phyloP scores from a whole-genome alignment of 1,140 invertebrate species.

The Zaprionus vittiger region DNA sequence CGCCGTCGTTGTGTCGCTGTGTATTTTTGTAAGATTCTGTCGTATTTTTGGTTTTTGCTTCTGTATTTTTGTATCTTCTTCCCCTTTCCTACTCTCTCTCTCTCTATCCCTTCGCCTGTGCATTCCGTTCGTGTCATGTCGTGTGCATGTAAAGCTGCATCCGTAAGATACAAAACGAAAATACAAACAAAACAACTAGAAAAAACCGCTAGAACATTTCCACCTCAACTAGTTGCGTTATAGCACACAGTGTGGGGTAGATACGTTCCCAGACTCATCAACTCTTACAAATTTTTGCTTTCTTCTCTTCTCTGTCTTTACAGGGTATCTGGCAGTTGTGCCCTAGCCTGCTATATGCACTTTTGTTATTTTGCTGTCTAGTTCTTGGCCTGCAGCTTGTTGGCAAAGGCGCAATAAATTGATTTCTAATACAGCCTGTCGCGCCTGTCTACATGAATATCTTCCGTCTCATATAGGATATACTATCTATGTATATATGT shows the following conservation, averaged over 20 bases:
- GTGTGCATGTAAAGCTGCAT: slow-evolving; percentile 43
- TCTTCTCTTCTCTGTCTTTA: neutral
- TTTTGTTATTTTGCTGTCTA: slow-evolving; percentile 26
- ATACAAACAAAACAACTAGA: slow-evolving; percentile 2
- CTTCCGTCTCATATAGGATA: slow-evolving; percentile 26
- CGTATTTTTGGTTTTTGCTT: slow-evolving; percentile 36
- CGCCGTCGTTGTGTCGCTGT: slow-evolving; percentile 22
- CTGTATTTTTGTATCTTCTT: slow-evolving; percentile 41
- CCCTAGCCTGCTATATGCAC: slow-evolving; percentile 10
- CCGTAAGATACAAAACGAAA: slow-evolving; percentile 27
- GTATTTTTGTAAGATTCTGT: slow-evolving; percentile 22
- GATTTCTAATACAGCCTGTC: slow-evolving; percentile 73
- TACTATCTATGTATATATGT: slow-evolving; percentile 4
- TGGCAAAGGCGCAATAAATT: slow-evolving; percentile 77
- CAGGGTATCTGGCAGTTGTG: slow-evolving; percentile 6
- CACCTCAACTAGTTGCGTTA: neutral
- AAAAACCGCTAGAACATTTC: neutral
- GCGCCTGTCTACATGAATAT: slow-evolving; percentile 47
- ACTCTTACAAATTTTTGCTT: neutral
- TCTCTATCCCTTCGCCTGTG: slow-evolving; percentile 21
- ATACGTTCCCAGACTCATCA: neutral
- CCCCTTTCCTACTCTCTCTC: slow-evolving; percentile 26
- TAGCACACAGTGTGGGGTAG: neutral
- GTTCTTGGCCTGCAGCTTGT: slow-evolving; percentile 30
- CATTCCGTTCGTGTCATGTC: slow-evolving; percentile 60